These are phyloP conservation scores for Oreohelix idahoensis DNA, from an alignment of 1,140 invertebrate species.

Conservation along the genomic window DNA sequence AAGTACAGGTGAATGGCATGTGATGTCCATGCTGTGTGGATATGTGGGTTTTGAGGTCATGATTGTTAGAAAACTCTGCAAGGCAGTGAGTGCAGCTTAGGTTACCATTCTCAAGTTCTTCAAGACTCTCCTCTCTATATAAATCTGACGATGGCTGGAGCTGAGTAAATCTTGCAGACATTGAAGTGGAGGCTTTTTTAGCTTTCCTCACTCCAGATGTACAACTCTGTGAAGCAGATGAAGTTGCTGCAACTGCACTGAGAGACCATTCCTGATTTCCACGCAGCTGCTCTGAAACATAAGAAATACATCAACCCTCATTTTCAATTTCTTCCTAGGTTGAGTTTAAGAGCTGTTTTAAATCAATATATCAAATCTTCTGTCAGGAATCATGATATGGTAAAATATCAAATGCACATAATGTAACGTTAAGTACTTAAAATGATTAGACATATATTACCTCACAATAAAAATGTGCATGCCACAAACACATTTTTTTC, in stretches of 20 bases:
- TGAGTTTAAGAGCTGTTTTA: not conserved
- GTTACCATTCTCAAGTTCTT: no score
- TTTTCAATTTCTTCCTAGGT: not conserved
- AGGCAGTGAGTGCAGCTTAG: not conserved
- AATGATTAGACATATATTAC: no score
- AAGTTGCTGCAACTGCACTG: not conserved
- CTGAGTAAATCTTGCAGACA: not conserved
- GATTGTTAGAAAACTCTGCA: not conserved
- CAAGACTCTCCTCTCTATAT: no score
- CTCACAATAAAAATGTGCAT: no score
- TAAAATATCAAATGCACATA: no score
- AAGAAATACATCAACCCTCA: slow-evolving; percentile 6
- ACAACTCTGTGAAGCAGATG: not conserved
- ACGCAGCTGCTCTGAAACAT: slow-evolving; percentile 1
- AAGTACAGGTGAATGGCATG: slow-evolving; percentile 23
- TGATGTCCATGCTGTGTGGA: slow-evolving; percentile 19
- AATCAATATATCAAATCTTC: no score
- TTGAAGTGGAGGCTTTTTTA: not conserved
- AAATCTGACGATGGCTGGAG: not conserved
- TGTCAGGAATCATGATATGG: no score
- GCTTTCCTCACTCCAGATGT: not conserved
- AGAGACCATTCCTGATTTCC: slow-evolving; percentile 8
- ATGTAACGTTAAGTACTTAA: no score
- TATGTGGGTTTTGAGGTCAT: slow-evolving; percentile 22
- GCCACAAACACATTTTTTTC: no score